phyloP scores from a whole-genome alignment of 2,797 vertebrate species.

The Todus mexicanus region DNA sequence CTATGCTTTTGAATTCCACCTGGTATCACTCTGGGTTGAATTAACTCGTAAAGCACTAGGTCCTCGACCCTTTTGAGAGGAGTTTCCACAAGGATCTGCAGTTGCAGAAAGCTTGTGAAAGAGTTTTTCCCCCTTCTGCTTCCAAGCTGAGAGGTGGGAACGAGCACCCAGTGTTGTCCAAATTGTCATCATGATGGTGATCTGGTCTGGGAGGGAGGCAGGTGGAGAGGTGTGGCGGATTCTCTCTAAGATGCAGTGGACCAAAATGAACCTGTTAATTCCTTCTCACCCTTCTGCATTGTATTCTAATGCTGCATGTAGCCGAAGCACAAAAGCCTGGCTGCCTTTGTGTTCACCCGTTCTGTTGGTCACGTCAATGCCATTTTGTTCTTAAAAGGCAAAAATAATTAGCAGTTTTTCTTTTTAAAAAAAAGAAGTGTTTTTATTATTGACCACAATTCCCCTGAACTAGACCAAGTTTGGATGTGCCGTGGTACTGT shows the following conservation, averaged over 20 bases:
- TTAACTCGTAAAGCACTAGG: neutral
- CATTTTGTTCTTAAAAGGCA: conserved; percentile 72
- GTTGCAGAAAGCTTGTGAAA: neutral
- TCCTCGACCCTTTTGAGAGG: neutral
- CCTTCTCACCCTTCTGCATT: neutral
- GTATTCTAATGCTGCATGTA: conserved; percentile 22
- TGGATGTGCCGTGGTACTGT: neutral
- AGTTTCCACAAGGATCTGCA: neutral
- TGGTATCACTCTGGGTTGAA: too few relatives aligned
- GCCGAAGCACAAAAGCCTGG: conserved; percentile 67
- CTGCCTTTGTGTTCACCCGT: conserved; percentile 79
- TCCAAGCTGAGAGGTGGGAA: neutral
- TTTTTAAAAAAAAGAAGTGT: neutral
- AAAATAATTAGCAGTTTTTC: conserved; percentile 84
- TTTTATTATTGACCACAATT: neutral
- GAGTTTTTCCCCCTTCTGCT: neutral
- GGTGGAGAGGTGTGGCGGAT: neutral
- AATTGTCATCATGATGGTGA: neutral
- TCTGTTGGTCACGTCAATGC: conserved; percentile 65
- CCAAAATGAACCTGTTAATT: conserved; percentile 48
- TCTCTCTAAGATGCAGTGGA: neutral
- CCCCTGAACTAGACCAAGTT: neutral
- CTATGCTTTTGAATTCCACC: neutral
- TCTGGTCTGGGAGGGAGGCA: neutral
- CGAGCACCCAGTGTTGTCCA: neutral